phyloP scores from a whole-genome alignment of 2,888 invertebrate species.

The Ormyrus pomaceus region DNA sequence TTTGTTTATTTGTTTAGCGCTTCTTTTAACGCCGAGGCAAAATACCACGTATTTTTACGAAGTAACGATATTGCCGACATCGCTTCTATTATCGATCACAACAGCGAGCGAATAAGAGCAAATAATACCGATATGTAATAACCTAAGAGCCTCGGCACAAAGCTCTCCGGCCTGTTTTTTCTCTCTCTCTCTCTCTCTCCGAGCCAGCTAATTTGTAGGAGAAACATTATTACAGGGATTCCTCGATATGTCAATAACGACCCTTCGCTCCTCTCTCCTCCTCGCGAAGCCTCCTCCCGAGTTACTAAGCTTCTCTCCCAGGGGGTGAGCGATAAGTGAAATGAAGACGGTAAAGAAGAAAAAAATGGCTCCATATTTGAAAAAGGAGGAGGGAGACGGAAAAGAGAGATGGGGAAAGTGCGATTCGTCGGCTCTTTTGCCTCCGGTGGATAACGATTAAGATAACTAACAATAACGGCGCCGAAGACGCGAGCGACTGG shows the following conservation, averaged over 20 bases:
- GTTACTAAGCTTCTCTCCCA: conserved; percentile 45
- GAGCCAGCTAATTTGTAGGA: conserved; percentile 25
- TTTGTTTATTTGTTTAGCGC: too few relatives aligned
- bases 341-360: conserved; percentile 50
- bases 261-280: conserved; percentile 31
- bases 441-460: conserved; percentile 45
- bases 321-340: conserved; percentile 58
- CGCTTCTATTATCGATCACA: too few relatives aligned
- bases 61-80: too few relatives aligned
- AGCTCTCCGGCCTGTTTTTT: background rate
- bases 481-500: conserved; percentile 39
- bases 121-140: too few relatives aligned
- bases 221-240: conserved; percentile 50
- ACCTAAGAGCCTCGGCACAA: too few relatives aligned
- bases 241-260: conserved; percentile 52
- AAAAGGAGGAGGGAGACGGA: conserved; percentile 13
- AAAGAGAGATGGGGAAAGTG: conserved; percentile 35
- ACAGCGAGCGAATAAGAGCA: too few relatives aligned
- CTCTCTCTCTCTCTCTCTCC: too few relatives aligned
- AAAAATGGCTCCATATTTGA: conserved; percentile 47
- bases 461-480: conserved; percentile 54
- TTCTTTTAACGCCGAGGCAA: too few relatives aligned
- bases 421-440: conserved; percentile 43
- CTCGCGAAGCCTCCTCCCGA: background rate
- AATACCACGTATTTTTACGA: too few relatives aligned